These are phyloP conservation scores for Drosophila affinis DNA, from an alignment of 2,888 invertebrate species.

Conservation along the genomic window DNA sequence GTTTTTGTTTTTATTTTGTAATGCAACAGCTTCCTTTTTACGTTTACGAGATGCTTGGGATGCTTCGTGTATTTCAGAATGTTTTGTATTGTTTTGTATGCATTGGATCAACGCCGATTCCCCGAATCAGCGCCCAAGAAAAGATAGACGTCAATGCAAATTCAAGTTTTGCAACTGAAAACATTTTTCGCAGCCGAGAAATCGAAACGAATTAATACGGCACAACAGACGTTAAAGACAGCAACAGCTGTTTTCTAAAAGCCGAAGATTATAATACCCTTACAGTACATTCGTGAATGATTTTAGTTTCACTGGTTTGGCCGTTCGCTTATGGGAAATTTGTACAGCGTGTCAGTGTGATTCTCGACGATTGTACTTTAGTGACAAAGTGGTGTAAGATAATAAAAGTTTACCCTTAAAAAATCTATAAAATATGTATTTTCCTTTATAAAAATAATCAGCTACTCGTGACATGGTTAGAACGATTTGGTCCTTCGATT, in stretches of 20 bases:
- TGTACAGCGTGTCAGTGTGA: no score
- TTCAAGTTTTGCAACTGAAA: conserved; percentile 47
- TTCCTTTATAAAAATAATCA: no score
- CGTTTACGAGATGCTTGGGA: no score
- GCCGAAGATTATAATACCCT: background rate
- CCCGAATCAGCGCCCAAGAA: conserved; percentile 23
- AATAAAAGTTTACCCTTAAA: no score
- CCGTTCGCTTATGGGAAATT: no score
- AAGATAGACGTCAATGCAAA: conserved; percentile 48
- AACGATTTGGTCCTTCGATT: no score
- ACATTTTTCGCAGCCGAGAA: conserved; percentile 34
- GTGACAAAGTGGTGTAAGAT: no score
- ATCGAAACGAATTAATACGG: conserved; percentile 42
- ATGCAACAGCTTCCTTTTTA: background rate
- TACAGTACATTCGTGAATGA: no score
- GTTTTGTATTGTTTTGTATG: background rate
- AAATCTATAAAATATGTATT: no score
- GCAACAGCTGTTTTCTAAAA: background rate
- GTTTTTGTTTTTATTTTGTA: background rate
- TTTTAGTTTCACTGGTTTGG: no score
- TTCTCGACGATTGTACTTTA: no score
- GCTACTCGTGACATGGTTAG: no score
- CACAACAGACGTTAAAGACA: conserved; percentile 3
- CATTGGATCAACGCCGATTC: conserved; percentile 15
- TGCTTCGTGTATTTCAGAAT: background rate